phyloP scores from a whole-genome alignment of 2,888 invertebrate species.

The Branchinecta sandiegonensis region DNA sequence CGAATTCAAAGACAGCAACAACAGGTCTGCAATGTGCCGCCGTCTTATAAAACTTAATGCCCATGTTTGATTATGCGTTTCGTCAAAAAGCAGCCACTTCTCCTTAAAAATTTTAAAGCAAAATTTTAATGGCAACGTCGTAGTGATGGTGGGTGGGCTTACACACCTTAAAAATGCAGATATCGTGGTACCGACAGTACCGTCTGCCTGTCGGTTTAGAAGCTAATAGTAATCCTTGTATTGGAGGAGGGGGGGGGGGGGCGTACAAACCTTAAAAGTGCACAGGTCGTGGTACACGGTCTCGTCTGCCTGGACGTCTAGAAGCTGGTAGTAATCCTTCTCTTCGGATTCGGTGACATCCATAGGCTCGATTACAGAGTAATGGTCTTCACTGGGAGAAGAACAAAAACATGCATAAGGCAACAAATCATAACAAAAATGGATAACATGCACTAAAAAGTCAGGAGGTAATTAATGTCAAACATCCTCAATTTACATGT shows the following conservation, averaged over 20 bases:
- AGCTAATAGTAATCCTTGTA: not conserved
- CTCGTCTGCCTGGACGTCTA: not conserved
- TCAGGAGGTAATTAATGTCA: not conserved
- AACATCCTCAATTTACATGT: too few species aligned
- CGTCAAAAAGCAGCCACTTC: too few species aligned
- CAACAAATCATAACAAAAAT: too few species aligned
- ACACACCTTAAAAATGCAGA: not conserved
- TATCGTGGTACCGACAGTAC: not conserved
- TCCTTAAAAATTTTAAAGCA: too few species aligned
- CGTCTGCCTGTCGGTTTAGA: not conserved
- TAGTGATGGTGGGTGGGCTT: too few species aligned
- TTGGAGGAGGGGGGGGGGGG: not conserved
- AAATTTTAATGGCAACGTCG: too few species aligned
- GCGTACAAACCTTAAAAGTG: not conserved
- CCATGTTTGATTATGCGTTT: too few species aligned
- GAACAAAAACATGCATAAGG: not conserved
- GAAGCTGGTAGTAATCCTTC: not conserved
- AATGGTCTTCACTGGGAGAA: not conserved
- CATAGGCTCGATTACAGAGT: not conserved
- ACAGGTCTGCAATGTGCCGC: too few species aligned
- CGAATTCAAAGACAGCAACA: too few species aligned
- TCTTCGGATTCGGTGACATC: conserved; percentile 1
- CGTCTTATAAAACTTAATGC: too few species aligned
- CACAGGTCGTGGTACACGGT: not conserved
- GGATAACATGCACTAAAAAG: conserved; percentile 17